Conservation (phyloP, 2,888 invertebrate species). For the Trissoscelio sp. region DNA sequence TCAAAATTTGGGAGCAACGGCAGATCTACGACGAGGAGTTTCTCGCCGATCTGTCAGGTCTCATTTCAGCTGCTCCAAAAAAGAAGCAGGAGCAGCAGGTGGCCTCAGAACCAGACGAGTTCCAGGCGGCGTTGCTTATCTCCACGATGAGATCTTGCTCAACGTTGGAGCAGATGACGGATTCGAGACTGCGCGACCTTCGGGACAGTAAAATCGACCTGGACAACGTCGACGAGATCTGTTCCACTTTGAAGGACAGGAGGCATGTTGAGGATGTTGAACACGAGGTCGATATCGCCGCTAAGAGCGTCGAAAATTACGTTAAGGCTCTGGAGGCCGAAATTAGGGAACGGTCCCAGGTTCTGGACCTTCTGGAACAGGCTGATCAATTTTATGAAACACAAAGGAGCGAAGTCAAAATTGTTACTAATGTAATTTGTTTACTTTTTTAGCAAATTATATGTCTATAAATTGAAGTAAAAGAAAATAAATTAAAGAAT, state of each 20-base stretch:
- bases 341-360: conserved; percentile 90
- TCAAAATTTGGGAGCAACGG: conserved; percentile 98
- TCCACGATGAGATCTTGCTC: conserved; percentile 81
- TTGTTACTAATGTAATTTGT: conserved; percentile 95
- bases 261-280: conserved; percentile 94
- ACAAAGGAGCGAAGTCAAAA: conserved; percentile 96
- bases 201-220: conserved; percentile 89
- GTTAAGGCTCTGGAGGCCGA: conserved; percentile 92
- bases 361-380: conserved; percentile 91
- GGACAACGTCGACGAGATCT: conserved; percentile 91
- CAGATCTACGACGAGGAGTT: conserved; percentile 96
- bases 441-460: background rate
- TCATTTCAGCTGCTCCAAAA: conserved; percentile 91
- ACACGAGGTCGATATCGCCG: conserved; percentile 93
- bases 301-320: conserved; percentile 91
- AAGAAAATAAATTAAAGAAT: too few relatives aligned
- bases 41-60: conserved; percentile 92
- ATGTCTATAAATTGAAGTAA: too few relatives aligned
- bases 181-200: conserved; percentile 82
- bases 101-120: conserved; percentile 85
- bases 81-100: conserved; percentile 87
- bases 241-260: conserved; percentile 93
- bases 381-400: conserved; percentile 94
- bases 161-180: conserved; percentile 81
- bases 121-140: conserved; percentile 86